These are phyloP conservation scores for Acleris cristana DNA, from an alignment of 2,888 invertebrate species.

Conservation along the genomic window DNA sequence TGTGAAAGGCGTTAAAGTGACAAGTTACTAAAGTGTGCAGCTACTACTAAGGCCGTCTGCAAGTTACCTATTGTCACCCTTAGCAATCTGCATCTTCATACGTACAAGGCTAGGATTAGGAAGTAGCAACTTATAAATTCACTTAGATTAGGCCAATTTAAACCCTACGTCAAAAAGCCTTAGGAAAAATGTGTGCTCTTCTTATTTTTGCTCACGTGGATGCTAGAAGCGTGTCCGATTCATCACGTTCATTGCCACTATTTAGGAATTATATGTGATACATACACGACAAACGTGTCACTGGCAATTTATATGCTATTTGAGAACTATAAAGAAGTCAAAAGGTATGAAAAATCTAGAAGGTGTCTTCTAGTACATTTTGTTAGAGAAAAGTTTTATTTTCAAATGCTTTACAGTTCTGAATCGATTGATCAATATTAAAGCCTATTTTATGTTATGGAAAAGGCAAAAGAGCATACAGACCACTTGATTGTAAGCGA, in stretches of 20 bases:
- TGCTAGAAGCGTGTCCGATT: constrained; percentile 7
- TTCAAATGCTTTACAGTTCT: no score
- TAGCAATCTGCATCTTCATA: constrained; percentile 31
- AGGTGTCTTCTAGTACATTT: not conserved
- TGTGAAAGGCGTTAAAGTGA: not conserved
- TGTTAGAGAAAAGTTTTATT: not conserved
- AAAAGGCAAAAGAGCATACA: no score
- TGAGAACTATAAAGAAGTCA: constrained; percentile 17
- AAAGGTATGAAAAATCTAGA: constrained; percentile 2
- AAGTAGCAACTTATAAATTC: not conserved
- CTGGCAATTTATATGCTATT: no score
- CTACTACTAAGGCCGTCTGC: not conserved
- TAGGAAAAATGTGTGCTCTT: not conserved
- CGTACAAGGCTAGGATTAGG: constrained; percentile 25
- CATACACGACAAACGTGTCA: no score
- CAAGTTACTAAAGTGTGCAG: not conserved
- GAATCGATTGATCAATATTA: no score
- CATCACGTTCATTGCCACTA: not conserved
- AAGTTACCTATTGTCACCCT: constrained; percentile 25
- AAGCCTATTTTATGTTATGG: no score
- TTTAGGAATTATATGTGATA: no score
- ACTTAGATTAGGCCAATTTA: not conserved
- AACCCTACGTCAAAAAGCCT: not conserved
- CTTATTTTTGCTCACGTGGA: constrained; percentile 6
- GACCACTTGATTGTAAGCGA: no score